Percentiles rank a stretch among this genome's conserved stretches.
phyloP scores from a whole-genome alignment of 2,113 vertebrate genomes.

The Colistium nudipinnis region DNA sequence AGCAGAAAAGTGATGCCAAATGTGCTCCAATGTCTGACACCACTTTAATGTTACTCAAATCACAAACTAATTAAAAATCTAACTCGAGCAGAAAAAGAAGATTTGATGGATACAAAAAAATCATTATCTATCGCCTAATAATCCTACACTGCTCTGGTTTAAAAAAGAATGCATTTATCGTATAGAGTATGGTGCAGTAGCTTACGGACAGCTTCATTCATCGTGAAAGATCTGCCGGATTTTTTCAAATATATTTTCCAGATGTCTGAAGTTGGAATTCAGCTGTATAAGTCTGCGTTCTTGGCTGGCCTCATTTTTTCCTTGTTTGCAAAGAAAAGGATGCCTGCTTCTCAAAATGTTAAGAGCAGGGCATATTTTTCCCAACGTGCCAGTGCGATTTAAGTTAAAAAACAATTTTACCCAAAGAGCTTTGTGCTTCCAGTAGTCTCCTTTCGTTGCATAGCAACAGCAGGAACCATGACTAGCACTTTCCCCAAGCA shows the following conservation, averaged over 20 bases:
- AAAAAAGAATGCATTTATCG: neutral
- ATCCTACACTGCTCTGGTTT: neutral
- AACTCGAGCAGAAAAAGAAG: neutral
- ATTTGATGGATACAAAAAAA: neutral
- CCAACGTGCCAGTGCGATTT: constrained; percentile 56
- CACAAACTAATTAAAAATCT: neutral
- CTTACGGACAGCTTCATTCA: neutral
- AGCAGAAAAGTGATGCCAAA: neutral
- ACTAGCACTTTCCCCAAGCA: constrained; percentile 53
- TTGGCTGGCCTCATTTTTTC: constrained; percentile 24
- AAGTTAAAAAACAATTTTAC: constrained; percentile 62
- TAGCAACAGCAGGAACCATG: constrained; percentile 63
- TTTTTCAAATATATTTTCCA: neutral
- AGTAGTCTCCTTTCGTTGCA: constrained; percentile 55
- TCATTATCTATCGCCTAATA: neutral
- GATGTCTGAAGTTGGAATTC: constrained; percentile 8
- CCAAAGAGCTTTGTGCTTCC: constrained; percentile 55
- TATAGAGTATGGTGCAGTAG: neutral
- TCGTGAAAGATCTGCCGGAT: too few species aligned
- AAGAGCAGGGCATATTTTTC: constrained; percentile 50
- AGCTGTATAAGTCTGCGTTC: neutral
- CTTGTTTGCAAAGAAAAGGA: constrained; percentile 37
- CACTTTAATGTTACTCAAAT: neutral
- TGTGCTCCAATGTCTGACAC: too few species aligned
- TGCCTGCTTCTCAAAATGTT: constrained; percentile 26